These are phyloP conservation scores for Oxystoma pomonae DNA, from an alignment of 2,888 invertebrate species.

Conservation along the genomic window DNA sequence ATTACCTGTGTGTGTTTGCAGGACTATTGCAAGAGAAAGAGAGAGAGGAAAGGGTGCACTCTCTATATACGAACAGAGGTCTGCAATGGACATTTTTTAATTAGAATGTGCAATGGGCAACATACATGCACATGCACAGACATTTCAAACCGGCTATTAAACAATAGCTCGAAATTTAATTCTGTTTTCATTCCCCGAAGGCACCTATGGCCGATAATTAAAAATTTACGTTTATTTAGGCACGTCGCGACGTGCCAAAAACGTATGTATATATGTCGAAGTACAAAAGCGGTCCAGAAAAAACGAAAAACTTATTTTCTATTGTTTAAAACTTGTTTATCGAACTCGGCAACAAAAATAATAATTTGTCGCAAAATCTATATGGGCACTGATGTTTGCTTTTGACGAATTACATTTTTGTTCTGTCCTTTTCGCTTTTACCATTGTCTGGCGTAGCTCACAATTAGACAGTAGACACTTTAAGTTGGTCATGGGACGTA, in stretches of 20 bases:
- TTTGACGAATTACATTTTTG: too few relatives aligned
- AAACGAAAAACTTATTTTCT: conserved; percentile 37
- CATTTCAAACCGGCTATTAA: conserved; percentile 37
- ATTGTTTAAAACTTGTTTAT: conserved; percentile 18
- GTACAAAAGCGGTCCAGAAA: conserved; percentile 28
- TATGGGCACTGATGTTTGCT: too few relatives aligned
- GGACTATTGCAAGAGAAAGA: too few relatives aligned
- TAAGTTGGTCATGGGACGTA: too few relatives aligned
- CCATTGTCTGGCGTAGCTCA: too few relatives aligned
- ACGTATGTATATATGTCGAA: conserved; percentile 9
- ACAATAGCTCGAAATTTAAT: conserved; percentile 44
- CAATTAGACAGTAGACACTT: too few relatives aligned
- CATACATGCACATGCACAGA: conserved; percentile 29
- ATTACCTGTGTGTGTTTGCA: too few relatives aligned
- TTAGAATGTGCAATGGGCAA: conserved; percentile 32
- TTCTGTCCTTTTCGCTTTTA: too few relatives aligned
- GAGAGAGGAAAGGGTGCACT: too few relatives aligned
- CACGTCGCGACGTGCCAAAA: conserved; percentile 27
- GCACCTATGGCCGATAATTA: conserved; percentile 44
- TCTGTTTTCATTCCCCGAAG: conserved; percentile 42
- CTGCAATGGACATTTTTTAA: conserved; percentile 42
- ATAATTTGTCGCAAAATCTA: conserved; percentile 29
- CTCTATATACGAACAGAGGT: too few relatives aligned
- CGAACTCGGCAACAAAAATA: conserved; percentile 28
- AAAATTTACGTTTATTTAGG: conserved; percentile 46